These are phyloP conservation scores for Alloscopus bannaensis DNA, from an alignment of 2,888 invertebrate species.

Conservation along the genomic window DNA sequence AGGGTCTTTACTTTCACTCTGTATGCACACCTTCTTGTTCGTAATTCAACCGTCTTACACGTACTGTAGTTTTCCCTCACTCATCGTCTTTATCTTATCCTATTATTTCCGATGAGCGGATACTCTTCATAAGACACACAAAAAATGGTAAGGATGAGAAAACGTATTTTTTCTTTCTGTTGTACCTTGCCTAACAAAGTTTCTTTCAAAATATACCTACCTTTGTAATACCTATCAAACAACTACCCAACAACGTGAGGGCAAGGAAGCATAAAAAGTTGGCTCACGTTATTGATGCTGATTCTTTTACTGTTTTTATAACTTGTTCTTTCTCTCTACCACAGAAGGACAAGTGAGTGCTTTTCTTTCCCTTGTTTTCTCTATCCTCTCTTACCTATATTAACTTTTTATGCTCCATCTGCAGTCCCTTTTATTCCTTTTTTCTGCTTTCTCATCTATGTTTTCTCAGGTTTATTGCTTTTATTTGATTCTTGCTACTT, in stretches of 20 bases:
- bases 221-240: too few relatives aligned
- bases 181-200: conserved; percentile 15
- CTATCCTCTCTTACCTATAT: conserved; percentile 23
- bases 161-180: too few relatives aligned
- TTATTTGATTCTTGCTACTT: conserved; percentile 31
- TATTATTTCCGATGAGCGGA: background rate
- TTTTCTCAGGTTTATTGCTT: conserved; percentile 20
- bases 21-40: too few relatives aligned
- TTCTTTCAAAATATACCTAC: too few relatives aligned
- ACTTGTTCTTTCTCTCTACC: conserved; percentile 23
- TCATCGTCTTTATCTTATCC: conserved; percentile 4
- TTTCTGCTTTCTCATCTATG: conserved; percentile 12
- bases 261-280: conserved; percentile 24
- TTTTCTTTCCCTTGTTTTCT: conserved; percentile 34
- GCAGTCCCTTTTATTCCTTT: background rate
- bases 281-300: conserved; percentile 28
- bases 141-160: too few relatives aligned
- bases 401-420: conserved; percentile 20
- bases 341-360: too few relatives aligned
- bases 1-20: too few relatives aligned
- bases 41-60: background rate
- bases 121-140: too few relatives aligned
- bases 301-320: conserved; percentile 24
- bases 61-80: background rate
- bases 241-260: conserved; percentile 12